These are phyloP conservation scores for Atlantisia rogersi DNA, from an alignment of 2,113 vertebrate species.

Conservation along the genomic window DNA sequence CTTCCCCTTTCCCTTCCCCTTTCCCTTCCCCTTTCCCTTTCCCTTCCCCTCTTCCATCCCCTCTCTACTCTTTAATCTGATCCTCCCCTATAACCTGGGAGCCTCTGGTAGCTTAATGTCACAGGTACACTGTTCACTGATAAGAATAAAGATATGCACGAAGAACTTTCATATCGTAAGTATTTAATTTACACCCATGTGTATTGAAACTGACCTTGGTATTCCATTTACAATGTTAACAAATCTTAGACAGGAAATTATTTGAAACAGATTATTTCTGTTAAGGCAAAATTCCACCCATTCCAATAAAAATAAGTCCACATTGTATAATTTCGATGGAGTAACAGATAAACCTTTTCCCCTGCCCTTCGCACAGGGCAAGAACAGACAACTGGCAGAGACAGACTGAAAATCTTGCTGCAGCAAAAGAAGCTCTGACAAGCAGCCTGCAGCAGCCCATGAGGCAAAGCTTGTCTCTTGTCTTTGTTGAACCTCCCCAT, in stretches of 20 bases:
- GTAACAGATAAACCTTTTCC: neutral
- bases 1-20: rapidly evolving
- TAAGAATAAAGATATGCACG: neutral
- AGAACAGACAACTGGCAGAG: neutral
- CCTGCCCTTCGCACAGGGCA: neutral
- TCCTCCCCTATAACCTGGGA: neutral
- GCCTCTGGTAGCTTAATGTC: neutral
- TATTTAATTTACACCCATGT: neutral
- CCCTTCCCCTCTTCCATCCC: neutral
- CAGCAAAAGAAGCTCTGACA: neutral
- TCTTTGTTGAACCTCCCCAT: neutral
- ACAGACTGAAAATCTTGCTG: neutral
- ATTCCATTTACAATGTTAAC: neutral
- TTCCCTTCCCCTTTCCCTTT: neutral
- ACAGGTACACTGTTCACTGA: rapidly evolving
- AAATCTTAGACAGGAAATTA: neutral
- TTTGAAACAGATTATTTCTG: neutral
- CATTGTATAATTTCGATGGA: neutral
- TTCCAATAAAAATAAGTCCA: neutral
- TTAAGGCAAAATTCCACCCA: neutral
- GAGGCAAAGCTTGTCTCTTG: neutral
- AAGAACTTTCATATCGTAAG: neutral
- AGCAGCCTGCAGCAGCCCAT: neutral
- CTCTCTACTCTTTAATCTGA: neutral
- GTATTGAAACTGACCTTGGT: neutral